Conservation (phyloP, 2,888 invertebrate species). For the Megamerina dolium region DNA sequence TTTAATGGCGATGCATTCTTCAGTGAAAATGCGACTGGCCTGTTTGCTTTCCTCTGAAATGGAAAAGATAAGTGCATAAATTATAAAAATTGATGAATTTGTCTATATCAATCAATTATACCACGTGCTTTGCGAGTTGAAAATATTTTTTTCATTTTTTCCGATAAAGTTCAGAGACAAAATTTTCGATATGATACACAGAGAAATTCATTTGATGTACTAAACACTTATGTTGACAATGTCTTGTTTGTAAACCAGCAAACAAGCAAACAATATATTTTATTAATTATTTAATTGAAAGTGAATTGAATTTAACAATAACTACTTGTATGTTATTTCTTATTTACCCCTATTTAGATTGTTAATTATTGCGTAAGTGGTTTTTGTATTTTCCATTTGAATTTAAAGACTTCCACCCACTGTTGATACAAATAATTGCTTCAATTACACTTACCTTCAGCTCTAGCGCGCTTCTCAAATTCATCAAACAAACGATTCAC, state of each 20-base stretch:
- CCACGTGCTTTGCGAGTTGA: conserved; percentile 38
- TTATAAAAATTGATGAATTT: background rate
- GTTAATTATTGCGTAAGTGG: background rate
- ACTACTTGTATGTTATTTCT: no score
- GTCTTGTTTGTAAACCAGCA: no score
- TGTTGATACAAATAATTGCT: background rate
- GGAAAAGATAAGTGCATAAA: conserved; percentile 7
- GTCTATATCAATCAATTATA: conserved; percentile 17
- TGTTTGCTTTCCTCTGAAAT: conserved; percentile 78
- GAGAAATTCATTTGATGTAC: background rate
- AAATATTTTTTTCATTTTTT: conserved; percentile 39
- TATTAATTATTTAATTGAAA: no score
- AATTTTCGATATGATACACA: background rate
- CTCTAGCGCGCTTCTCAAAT: conserved; percentile 80
- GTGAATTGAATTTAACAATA: background rate
- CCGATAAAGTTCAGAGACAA: background rate
- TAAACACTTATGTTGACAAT: background rate
- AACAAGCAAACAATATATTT: no score
- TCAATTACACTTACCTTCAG: conserved; percentile 59
- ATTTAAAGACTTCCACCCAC: background rate
- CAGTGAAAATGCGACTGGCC: conserved; percentile 76
- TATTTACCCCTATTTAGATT: no score
- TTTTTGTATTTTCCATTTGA: background rate
- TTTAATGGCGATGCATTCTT: conserved; percentile 71
- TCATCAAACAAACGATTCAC: conserved; percentile 91